Conservation (phyloP, 2,888 invertebrate genomes). For the Antheraea assamensis region DNA sequence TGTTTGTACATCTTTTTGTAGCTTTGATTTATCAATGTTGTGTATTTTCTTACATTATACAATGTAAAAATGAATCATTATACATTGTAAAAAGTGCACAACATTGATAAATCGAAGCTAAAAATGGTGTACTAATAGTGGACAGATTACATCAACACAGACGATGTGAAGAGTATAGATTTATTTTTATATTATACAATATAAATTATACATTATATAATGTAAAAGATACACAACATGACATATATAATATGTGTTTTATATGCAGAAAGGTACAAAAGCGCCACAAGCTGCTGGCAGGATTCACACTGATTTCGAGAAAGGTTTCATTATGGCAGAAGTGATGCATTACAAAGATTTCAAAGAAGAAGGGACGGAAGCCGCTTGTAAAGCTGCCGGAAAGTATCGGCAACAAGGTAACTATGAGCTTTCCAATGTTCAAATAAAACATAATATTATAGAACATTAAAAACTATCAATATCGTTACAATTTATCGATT, state of each 20-base stretch:
- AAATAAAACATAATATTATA: not conserved
- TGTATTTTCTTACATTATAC: too few species aligned
- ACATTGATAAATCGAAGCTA: too few species aligned
- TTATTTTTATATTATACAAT: too few species aligned
- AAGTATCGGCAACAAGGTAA: slow-evolving; percentile 99
- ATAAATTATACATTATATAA: too few species aligned
- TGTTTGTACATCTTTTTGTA: too few species aligned
- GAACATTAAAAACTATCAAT: not conserved
- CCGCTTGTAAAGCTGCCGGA: slow-evolving; percentile 96
- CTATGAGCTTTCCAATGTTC: not conserved
- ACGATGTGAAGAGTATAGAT: too few species aligned
- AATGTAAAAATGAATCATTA: too few species aligned
- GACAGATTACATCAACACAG: too few species aligned
- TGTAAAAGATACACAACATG: too few species aligned
- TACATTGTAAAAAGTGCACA: too few species aligned
- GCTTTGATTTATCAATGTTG: too few species aligned
- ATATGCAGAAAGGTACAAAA: slow-evolving; percentile 94
- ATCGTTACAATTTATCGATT: not conserved
- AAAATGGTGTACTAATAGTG: too few species aligned
- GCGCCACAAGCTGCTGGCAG: slow-evolving; percentile 99
- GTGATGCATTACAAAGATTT: slow-evolving; percentile 99
- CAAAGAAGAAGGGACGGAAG: slow-evolving; percentile 96
- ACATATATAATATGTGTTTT: slow-evolving; percentile 6
- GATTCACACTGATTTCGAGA: slow-evolving; percentile 99
- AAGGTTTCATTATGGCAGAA: slow-evolving; percentile 99